Conservation (phyloP, 1,140 invertebrate genomes). For the Diachasmimorpha longicaudata region DNA sequence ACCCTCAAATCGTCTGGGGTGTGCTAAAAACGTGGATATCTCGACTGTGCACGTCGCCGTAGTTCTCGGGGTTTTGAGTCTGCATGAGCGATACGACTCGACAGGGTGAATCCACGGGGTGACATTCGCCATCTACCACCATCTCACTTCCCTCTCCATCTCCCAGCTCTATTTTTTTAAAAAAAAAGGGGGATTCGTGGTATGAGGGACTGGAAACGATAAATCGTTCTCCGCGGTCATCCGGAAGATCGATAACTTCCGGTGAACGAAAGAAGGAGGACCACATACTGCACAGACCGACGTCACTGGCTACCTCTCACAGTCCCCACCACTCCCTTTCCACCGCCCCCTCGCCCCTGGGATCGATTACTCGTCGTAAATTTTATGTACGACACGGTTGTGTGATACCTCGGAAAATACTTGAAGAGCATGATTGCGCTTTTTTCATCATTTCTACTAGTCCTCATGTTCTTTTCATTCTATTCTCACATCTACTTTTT, state of each 20-base stretch:
- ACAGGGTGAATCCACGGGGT: conserved; percentile 15
- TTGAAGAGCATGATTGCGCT: background rate
- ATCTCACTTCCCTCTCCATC: background rate
- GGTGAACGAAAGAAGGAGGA: conserved; percentile 1
- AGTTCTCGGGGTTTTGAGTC: background rate
- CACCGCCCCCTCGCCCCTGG: background rate
- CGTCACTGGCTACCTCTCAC: background rate
- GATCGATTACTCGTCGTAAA: conserved; percentile 1
- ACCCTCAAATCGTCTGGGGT: background rate
- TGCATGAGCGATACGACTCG: conserved; percentile 23
- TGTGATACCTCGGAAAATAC: background rate
- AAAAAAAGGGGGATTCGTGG: background rate
- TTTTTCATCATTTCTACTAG: conserved; percentile 26
- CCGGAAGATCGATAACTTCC: conserved; percentile 27
- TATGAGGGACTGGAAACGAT: conserved; percentile 8
- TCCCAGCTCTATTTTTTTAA: background rate
- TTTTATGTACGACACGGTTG: background rate
- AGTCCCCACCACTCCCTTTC: background rate
- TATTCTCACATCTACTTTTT: background rate
- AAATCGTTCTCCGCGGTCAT: conserved; percentile 24
- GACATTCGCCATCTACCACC: background rate
- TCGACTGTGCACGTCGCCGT: background rate
- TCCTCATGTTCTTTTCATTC: conserved; percentile 17
- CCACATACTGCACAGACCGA: background rate
- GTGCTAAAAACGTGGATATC: background rate